phyloP scores from a whole-genome alignment of 2,113 vertebrate genomes.

The Eublepharis macularius region DNA sequence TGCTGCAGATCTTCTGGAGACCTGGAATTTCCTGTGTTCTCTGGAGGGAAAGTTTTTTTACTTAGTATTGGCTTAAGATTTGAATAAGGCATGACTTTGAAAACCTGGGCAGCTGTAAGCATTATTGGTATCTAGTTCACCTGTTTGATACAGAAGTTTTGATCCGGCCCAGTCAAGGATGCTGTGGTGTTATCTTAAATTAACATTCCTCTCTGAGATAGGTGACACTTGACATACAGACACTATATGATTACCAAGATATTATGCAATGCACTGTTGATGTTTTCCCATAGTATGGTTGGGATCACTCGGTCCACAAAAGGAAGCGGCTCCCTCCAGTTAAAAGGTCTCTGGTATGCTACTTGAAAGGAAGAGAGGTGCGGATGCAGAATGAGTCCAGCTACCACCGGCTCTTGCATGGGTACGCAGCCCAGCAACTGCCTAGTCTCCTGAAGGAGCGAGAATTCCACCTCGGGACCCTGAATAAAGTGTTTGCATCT shows the following conservation, averaged over 20 bases:
- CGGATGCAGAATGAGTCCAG: conserved; percentile 85
- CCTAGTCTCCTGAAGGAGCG: conserved; percentile 90
- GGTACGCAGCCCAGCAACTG: conserved; percentile 90
- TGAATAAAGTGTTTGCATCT: conserved; percentile 98
- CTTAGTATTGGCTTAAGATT: background rate
- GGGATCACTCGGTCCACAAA: conserved; percentile 77
- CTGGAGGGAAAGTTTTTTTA: background rate
- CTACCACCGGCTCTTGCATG: conserved; percentile 84
- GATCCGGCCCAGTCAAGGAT: background rate
- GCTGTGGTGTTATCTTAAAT: background rate
- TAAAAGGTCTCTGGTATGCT: conserved; percentile 90
- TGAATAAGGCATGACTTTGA: background rate
- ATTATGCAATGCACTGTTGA: accelerated
- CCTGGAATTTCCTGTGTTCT: background rate
- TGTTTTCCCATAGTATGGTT: conserved; percentile 69
- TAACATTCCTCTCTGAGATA: background rate
- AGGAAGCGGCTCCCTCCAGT: conserved; percentile 81
- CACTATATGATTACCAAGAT: background rate
- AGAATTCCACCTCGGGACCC: conserved; percentile 92
- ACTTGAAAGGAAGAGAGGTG: conserved; percentile 91
- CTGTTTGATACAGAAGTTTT: too few species aligned
- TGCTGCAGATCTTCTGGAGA: background rate
- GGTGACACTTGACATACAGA: background rate
- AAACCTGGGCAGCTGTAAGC: background rate
- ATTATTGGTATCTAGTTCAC: background rate